Evolutionary conservation across 2,797 vertebrate species (phyloP).

Genomic region (Perodicticus potto): DNA sequence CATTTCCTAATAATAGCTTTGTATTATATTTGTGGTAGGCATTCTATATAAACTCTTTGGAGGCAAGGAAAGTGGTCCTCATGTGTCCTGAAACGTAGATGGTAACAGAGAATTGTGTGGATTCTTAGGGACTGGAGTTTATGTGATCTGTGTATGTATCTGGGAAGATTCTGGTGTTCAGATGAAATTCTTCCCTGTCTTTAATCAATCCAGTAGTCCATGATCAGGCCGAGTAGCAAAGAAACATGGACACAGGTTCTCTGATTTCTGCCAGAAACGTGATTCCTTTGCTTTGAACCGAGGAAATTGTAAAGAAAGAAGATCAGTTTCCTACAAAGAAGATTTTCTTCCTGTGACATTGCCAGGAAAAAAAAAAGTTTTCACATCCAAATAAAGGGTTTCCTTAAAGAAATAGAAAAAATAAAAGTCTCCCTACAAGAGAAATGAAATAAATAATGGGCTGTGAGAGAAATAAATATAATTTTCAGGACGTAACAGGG

Average conservation of each 20-base stretch:
- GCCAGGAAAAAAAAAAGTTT: background rate
- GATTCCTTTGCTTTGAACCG: background rate
- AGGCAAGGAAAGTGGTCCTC: background rate
- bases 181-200: background rate
- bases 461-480: background rate
- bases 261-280: background rate
- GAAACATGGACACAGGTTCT: background rate
- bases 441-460: background rate
- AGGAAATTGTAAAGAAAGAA: background rate
- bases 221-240: background rate
- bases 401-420: background rate
- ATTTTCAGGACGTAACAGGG: background rate
- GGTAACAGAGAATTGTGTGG: background rate
- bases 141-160: fast-evolving
- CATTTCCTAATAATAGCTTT: background rate
- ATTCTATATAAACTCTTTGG: background rate
- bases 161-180: background rate
- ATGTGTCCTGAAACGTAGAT: background rate
- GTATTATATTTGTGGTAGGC: background rate
- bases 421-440: background rate
- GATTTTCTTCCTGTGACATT: background rate
- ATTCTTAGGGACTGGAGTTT: background rate
- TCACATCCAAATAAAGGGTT: background rate
- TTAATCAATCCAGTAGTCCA: background rate
- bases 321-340: background rate